phyloP scores from a whole-genome alignment of 92 coral and sea anemone species.

The Parazoanthus atlanticus region DNA sequence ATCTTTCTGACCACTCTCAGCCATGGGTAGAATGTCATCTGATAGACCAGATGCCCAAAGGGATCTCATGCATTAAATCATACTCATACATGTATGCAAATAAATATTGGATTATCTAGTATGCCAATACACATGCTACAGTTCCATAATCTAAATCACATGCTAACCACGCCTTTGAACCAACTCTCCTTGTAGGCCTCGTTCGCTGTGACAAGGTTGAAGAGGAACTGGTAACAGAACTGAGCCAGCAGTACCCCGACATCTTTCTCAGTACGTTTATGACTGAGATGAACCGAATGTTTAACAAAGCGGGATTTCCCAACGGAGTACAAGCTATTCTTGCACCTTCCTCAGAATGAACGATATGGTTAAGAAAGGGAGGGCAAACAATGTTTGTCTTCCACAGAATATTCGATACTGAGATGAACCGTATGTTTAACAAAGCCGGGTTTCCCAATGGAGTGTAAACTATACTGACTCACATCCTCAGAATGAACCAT shows the following conservation, averaged over 20 bases:
- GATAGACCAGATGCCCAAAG: too few relatives aligned
- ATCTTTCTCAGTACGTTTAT: slow-evolving; percentile 84
- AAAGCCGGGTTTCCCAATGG: slow-evolving; percentile 38
- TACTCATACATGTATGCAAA: too few relatives aligned
- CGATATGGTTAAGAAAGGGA: neutral
- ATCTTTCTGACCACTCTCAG: too few relatives aligned
- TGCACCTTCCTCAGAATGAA: neutral
- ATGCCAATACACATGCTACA: too few relatives aligned
- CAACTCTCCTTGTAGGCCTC: slow-evolving; percentile 60
- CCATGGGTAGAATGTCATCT: too few relatives aligned
- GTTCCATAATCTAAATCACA: too few relatives aligned
- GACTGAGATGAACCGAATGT: slow-evolving; percentile 88
- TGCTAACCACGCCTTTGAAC: neutral
- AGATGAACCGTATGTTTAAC: slow-evolving; percentile 55
- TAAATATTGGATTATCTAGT: too few relatives aligned
- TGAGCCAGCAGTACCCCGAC: slow-evolving; percentile 67
- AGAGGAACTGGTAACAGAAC: slow-evolving; percentile 65
- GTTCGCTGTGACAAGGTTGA: slow-evolving; percentile 87
- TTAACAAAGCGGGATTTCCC: slow-evolving; percentile 42
- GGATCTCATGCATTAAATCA: too few relatives aligned
- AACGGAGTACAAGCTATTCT: slow-evolving; percentile 12
- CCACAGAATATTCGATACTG: neutral
- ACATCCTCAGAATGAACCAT: neutral
- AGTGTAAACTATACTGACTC: neutral
- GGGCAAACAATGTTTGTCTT: neutral